A percentile compares a stretch with the other conserved stretches of the same genome.
Evolutionary conservation across 2,888 invertebrate genomes (phyloP).

Genomic region (Carabus problematicus): DNA sequence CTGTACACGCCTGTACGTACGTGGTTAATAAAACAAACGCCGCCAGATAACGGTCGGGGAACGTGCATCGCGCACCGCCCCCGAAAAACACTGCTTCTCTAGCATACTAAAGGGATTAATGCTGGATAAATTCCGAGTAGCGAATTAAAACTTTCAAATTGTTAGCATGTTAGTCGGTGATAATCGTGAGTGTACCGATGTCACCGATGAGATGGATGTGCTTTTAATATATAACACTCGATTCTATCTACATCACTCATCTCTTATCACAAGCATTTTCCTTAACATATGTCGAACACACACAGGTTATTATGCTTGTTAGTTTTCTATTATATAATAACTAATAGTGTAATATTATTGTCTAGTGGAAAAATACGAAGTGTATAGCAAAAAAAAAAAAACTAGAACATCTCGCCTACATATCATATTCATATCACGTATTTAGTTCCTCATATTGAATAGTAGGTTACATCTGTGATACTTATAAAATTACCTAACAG

Average conservation of each 20-base stretch:
- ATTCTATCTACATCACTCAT: too few species aligned
- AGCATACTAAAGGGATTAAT: conserved; percentile 32
- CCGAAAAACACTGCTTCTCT: conserved; percentile 4
- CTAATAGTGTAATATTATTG: too few species aligned
- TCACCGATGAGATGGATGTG: conserved; percentile 13
- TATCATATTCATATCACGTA: conserved; percentile 18
- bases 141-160: conserved; percentile 26
- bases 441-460: conserved; percentile 19
- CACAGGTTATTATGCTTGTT: too few species aligned
- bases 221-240: too few species aligned
- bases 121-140: conserved; percentile 26
- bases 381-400: conserved; percentile 3
- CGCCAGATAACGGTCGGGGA: conserved; percentile 16
- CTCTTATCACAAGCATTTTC: too few species aligned
- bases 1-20: conserved; percentile 50
- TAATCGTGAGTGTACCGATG: background rate
- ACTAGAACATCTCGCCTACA: background rate
- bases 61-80: conserved; percentile 6
- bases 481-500: conserved; percentile 27
- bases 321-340: too few species aligned
- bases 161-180: conserved; percentile 2
- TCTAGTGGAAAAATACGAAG: background rate
- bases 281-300: too few species aligned
- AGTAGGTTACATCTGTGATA: conserved; percentile 23
- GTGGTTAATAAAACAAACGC: conserved; percentile 41